phyloP scores from a whole-genome alignment of 2,888 invertebrate species.

The Mongoloraphidia duomilia region DNA sequence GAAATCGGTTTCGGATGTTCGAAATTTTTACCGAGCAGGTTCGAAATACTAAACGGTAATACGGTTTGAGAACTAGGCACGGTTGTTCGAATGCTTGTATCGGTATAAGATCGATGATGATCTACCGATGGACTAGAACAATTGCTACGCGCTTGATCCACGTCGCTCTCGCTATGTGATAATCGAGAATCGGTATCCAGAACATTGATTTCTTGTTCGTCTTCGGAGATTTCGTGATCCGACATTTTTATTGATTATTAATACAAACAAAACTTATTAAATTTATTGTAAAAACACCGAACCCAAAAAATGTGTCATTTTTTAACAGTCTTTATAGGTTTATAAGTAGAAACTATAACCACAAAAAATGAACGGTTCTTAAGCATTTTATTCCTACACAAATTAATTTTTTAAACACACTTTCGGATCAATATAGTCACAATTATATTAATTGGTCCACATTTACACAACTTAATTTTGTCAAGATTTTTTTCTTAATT shows the following conservation, averaged over 20 bases:
- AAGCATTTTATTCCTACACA: too few relatives aligned
- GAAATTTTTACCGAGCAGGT: slow-evolving; percentile 61
- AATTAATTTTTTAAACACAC: too few relatives aligned
- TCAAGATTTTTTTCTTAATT: background rate
- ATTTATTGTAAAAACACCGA: too few relatives aligned
- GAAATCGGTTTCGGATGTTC: slow-evolving; percentile 38
- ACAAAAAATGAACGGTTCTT: too few relatives aligned
- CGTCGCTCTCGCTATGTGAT: slow-evolving; percentile 46
- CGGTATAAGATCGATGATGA: slow-evolving; percentile 30
- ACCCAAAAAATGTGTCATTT: too few relatives aligned
- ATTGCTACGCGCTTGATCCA: slow-evolving; percentile 23
- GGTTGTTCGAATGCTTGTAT: slow-evolving; percentile 32
- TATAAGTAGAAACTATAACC: too few relatives aligned
- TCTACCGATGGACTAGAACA: slow-evolving; percentile 27
- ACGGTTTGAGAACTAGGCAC: slow-evolving; percentile 36
- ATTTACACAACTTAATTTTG: background rate
- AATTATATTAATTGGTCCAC: too few relatives aligned
- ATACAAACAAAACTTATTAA: too few relatives aligned
- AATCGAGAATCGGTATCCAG: slow-evolving; percentile 47
- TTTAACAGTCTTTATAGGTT: too few relatives aligned
- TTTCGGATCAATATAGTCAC: too few relatives aligned
- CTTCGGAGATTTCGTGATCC: slow-evolving; percentile 36
- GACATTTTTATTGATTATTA: slow-evolving; percentile 20
- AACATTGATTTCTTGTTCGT: slow-evolving; percentile 53
- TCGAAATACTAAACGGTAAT: slow-evolving; percentile 68